Percentiles rank a stretch among this genome's conserved stretches.
Evolutionary conservation across 2,797 vertebrate species (phyloP).

Genomic region (Peromyscus eremicus): DNA sequence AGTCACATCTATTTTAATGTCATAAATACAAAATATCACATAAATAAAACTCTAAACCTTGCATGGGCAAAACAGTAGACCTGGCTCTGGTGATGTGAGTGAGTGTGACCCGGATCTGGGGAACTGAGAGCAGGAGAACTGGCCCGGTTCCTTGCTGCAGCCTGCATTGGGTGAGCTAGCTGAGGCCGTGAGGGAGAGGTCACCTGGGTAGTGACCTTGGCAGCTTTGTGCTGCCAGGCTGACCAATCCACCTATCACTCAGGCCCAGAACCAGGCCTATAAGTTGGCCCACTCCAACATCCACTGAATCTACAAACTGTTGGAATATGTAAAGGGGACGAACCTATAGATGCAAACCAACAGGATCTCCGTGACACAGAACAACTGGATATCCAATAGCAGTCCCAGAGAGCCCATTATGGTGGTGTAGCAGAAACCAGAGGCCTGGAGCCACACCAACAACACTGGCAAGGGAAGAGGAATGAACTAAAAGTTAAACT

Average conservation of each 20-base stretch:
- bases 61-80: neutral
- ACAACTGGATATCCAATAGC: neutral
- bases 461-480: neutral
- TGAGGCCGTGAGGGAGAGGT: neutral
- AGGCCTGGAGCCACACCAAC: neutral
- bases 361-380: neutral
- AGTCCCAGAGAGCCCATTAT: neutral
- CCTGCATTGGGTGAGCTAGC: neutral
- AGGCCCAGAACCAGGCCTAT: neutral
- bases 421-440: too few species aligned
- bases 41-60: neutral
- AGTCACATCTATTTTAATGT: neutral
- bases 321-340: neutral
- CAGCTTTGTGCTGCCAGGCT: neutral
- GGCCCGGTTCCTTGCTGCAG: neutral
- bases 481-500: neutral
- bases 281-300: neutral
- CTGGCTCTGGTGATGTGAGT: neutral
- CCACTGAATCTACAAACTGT: neutral
- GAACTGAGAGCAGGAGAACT: neutral
- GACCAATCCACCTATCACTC: neutral
- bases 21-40: neutral
- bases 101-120: neutral
- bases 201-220: neutral
- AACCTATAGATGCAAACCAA: neutral